Evolutionary conservation across 1,140 invertebrate genomes (phyloP), one percentile per base, ranked within the genome.

Genomic region (Microplitis demolitor): DNA sequence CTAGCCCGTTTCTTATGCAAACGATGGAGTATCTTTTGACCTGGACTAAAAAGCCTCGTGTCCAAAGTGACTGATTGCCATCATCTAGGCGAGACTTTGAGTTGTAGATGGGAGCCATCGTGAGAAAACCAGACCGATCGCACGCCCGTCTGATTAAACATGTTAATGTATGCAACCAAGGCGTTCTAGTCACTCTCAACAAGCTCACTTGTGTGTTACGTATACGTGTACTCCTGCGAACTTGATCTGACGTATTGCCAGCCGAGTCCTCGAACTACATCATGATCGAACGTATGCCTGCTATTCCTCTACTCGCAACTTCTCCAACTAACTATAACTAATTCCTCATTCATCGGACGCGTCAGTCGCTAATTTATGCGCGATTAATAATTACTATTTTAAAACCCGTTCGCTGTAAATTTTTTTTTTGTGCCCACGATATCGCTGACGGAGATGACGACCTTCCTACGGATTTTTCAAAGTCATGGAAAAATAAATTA

Each of bases 121-220:
- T 66, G 63, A 66, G 63, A 66, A 66, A 66, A 45, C 39, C 39
- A n/a, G 24, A 51, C 39, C 24, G 63, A 66, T 66, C 63, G 39
- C 39, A 66, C 63, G 39, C 63, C 39, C 5, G 14, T 11, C 37
- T 24, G 37, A 66, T 66, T 66, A 50, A 66, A 66, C 39, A 66
- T 66, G 63, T 31, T 50, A 66, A 66, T 66, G 16, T 66, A 66
- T 66, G 37, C 63, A 66, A 66, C 35, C 37, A 16, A 50, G 63
- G 63, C 63, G 63, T 66, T 63, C 13, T 66, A 66, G 39, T 50
- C 63, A 39, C 37, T 16, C 6, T 24, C 2, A 24, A 24, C n/a
- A n/a, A n/a, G n/a, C 24, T 24, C 24, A 24, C 1, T 24, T 24
- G 63, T 66, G 39, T 66, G 39, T 16, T 24, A 66, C 63, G 37